Evolutionary conservation across 2,888 invertebrate species (phyloP).

Genomic region (Drosophila colorata): DNA sequence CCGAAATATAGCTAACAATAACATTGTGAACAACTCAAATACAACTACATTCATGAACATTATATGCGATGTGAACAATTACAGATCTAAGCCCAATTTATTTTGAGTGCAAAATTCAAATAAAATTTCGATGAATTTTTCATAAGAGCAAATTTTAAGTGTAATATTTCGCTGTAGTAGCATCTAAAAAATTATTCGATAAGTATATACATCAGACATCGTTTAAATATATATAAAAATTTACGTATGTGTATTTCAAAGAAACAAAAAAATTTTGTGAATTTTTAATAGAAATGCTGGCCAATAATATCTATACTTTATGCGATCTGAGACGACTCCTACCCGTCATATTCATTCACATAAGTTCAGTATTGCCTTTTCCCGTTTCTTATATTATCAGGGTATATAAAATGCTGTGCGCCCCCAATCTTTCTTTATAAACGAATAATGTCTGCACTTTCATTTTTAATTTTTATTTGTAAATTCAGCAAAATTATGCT

Average conservation of each 20-base stretch:
- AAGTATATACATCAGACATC: constrained; percentile 61
- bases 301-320: too few relatives aligned
- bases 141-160: constrained; percentile 56
- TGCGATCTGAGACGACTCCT: too few relatives aligned
- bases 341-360: too few relatives aligned
- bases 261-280: constrained; percentile 15
- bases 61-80: constrained; percentile 21
- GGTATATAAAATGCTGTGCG: background rate
- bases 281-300: background rate
- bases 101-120: constrained; percentile 31
- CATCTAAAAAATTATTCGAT: constrained; percentile 52
- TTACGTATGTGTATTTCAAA: constrained; percentile 63
- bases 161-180: constrained; percentile 69
- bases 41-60: constrained; percentile 22
- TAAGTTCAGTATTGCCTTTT: too few relatives aligned
- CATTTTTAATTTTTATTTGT: too few relatives aligned
- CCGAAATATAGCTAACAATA: constrained; percentile 27
- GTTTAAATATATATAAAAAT: constrained; percentile 63
- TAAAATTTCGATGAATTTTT: constrained; percentile 44
- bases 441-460: too few relatives aligned
- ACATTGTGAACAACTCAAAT: constrained; percentile 48
- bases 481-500: too few relatives aligned
- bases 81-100: constrained; percentile 17
- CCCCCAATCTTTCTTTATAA: too few relatives aligned
- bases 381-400: background rate